Evolutionary conservation across 1,140 invertebrate genomes (phyloP), one percentile per base, ranked within the genome.

Genomic region (Heliconius hewitsoni): DNA sequence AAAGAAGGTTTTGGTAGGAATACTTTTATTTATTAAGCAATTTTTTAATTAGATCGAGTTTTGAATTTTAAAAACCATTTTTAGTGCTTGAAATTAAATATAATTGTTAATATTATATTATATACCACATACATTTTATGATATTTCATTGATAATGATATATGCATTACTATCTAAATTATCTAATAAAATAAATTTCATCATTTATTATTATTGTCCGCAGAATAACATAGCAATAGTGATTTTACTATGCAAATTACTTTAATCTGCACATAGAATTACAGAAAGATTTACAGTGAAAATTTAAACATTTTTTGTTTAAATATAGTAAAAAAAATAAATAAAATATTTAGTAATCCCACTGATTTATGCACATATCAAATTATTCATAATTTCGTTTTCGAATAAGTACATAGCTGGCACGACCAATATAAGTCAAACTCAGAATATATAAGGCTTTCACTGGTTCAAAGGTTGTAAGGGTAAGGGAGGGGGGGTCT

Each of bases 401-500:
- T 27, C 55, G 9, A 60, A 60, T 60, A 60, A 60, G n/a, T 23
- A 52, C 50, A 46, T 16, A 46, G 13, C 42, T 46, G 27, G 27
- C 9, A 34, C 73, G 30, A 71, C 78, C 39, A 76, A 60, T 27
- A 11, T 78, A 83, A 78, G 23, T 23, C 18, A 79, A 80, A 77
- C 82, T 74, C 73, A 39, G 50, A 46, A 27, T 72, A 60, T 60
- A 76, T 72, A 57, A 74, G 80, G 76, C 76, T 78, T 71, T 75
- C 73, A 71, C 73, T 71, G 37, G 42, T 19, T 39, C 34, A 55
- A 46, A 79, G 75, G 76, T 71, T 74, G 60, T 23, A 76, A 73
- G 34, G 71, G 74, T 66, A 77, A 52, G 57, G 74, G 80, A 78
- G 76, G 83, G 83, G 83, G 72, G 79, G 42, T 60, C 73, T 70